Evolutionary conservation across 2,797 vertebrate species (phyloP).

Genomic region (Micrastur ruficollis): DNA sequence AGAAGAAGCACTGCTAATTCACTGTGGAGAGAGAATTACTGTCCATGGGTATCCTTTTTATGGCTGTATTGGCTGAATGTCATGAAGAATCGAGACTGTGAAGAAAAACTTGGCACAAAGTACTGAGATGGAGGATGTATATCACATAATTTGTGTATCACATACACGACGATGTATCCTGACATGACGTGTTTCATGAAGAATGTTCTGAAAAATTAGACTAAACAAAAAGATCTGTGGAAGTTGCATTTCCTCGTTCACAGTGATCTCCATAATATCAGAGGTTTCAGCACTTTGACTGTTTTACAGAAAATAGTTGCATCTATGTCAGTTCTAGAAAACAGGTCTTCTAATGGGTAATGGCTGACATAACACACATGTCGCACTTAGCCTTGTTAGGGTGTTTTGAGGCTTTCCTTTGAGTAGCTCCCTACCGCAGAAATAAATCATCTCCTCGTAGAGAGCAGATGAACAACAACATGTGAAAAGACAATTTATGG

Average conservation of each 20-base stretch:
- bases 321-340: conserved; percentile 60
- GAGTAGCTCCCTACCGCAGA: conserved; percentile 55
- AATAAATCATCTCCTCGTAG: conserved; percentile 58
- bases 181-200: not conserved
- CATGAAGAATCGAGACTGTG: not conserved
- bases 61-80: not conserved
- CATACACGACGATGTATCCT: not conserved
- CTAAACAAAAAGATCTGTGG: not conserved
- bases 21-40: not conserved
- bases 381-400: conserved; percentile 55
- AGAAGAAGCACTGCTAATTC: not conserved
- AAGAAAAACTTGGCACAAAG: not conserved
- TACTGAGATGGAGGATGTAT: not conserved
- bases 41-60: not conserved
- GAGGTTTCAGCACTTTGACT: conserved; percentile 2
- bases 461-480: conserved; percentile 47
- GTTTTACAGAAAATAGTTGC: conserved; percentile 35
- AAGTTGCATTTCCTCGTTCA: not conserved
- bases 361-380: conserved; percentile 59
- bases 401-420: conserved; percentile 65
- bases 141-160: not conserved
- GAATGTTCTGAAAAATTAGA: not conserved
- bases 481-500: conserved; percentile 44
- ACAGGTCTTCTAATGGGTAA: conserved; percentile 13
- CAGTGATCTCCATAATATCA: not conserved